Evolutionary conservation across 1,140 invertebrate species (phyloP).

Genomic region (Lordiphosa collinella): DNA sequence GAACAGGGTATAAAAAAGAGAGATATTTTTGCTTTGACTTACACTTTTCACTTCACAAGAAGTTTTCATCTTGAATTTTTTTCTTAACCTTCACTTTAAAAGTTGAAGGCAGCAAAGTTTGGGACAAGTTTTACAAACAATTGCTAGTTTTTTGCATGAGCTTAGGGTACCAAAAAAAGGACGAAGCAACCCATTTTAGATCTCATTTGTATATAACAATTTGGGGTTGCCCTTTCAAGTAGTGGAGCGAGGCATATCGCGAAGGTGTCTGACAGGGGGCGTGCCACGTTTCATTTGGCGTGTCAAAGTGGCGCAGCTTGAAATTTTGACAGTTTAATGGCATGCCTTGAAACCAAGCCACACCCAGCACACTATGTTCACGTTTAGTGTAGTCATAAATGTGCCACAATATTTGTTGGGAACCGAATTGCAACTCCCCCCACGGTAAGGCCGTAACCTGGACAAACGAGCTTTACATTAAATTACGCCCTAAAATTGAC

Average conservation of each 20-base stretch:
- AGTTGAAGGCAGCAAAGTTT: slow-evolving; percentile 4
- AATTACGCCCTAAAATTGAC: no score
- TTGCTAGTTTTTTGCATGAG: slow-evolving; percentile 11
- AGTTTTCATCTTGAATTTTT: neutral
- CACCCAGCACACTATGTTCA: neutral
- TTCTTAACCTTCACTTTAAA: slow-evolving; percentile 16
- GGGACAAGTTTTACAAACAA: slow-evolving; percentile 7
- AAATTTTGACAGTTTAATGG: slow-evolving; percentile 68
- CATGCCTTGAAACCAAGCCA: slow-evolving; percentile 30
- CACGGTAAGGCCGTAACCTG: no score
- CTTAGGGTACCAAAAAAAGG: slow-evolving; percentile 8
- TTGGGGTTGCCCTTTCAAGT: slow-evolving; percentile 6
- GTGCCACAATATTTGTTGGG: slow-evolving; percentile 49
- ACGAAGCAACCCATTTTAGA: slow-evolving; percentile 27
- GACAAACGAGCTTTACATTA: no score
- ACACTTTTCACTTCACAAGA: neutral
- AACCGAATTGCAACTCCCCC: neutral
- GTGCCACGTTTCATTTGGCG: slow-evolving; percentile 60
- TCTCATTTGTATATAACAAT: slow-evolving; percentile 48
- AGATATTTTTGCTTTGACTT: slow-evolving; percentile 18
- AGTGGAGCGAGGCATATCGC: neutral
- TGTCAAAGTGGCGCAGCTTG: slow-evolving; percentile 54
- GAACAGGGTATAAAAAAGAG: neutral
- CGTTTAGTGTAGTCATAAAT: slow-evolving; percentile 50
- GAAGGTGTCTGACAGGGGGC: slow-evolving; percentile 35